Percentiles rank a stretch among this genome's conserved stretches.
phyloP scores from a whole-genome alignment of 2,113 vertebrate genomes.

The Perca flavescens region DNA sequence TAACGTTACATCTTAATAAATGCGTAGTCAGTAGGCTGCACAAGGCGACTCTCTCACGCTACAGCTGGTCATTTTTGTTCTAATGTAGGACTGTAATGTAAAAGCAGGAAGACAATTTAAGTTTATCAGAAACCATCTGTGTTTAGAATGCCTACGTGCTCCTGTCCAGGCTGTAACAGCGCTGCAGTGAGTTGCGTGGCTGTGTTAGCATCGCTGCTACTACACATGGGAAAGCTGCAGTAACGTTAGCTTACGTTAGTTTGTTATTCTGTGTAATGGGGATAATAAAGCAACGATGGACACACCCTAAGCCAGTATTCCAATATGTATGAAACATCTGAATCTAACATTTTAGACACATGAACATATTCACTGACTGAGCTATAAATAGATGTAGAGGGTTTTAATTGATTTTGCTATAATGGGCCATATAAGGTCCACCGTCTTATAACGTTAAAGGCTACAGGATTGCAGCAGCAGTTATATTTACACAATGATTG shows the following conservation, averaged over 20 bases:
- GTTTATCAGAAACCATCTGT: background rate
- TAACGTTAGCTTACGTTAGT: background rate
- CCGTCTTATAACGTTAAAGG: background rate
- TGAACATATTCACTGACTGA: background rate
- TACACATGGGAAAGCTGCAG: slow-evolving; percentile 6
- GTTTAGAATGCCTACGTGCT: background rate
- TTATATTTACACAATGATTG: background rate
- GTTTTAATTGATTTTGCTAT: slow-evolving; percentile 21
- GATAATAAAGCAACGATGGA: too few species aligned
- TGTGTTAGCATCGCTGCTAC: slow-evolving; percentile 36
- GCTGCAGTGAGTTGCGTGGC: background rate
- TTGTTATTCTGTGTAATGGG: background rate
- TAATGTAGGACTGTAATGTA: background rate
- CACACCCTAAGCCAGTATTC: background rate
- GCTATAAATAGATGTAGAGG: slow-evolving; percentile 17
- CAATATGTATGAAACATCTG: background rate
- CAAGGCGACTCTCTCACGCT: background rate
- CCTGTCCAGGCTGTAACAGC: background rate
- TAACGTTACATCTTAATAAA: background rate
- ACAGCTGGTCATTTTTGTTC: background rate
- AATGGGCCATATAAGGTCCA: background rate
- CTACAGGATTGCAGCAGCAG: background rate
- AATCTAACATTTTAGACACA: background rate
- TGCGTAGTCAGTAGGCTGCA: background rate
- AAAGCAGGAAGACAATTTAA: background rate